Evolutionary conservation across 2,797 vertebrate genomes (phyloP), one percentile per base, ranked within the genome.

Genomic region (Craterocephalus amniculus): DNA sequence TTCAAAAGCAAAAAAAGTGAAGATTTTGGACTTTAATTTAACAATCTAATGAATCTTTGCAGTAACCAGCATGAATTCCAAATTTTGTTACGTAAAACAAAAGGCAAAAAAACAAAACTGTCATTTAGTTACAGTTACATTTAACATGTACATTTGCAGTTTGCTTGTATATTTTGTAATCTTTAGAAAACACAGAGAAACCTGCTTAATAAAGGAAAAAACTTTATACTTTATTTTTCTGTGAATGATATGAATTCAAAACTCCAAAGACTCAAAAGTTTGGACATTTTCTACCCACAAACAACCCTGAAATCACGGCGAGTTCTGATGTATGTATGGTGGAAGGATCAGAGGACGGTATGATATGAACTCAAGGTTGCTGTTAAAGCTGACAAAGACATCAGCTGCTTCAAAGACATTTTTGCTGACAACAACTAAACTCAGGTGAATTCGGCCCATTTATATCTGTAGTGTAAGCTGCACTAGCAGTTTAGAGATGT

Each of bases 401-500:
- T 59, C 67, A 52, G 73, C 62, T 79, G 73, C 51, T 20, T 71
- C 40, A 40, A 64, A 68, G 32, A 63, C 29, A 11, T 70, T 63
- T 79, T 65, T 74, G 52, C 13, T 1, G 29, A 63, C 76, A 75
- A 60, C 35, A 79, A 52, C n/a, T 49, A 4, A 72, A 61, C 65
- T 51, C 62, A 45, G 60, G 36, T 78, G 71, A 78, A 80, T 82
- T 76, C 59, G 78, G 72, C 63, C 67, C 70, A 81, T 82, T 87
- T 74, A 80, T 86, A 79, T 77, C 72, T 74, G 40, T 48, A 76
- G 66, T 34, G 65, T 4, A 14, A 74, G 63, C 71, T 70, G 70
- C 77, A 59, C 71, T 74, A 76, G 78, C 73, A 80, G 63, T 83
- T 83, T 72, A 56, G 78, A 79, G 73, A 82, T 64, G 76, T 78